Evolutionary conservation across 1,140 invertebrate genomes (phyloP), one percentile per base, ranked within the genome.

Genomic region (Listronotus bonariensis): DNA sequence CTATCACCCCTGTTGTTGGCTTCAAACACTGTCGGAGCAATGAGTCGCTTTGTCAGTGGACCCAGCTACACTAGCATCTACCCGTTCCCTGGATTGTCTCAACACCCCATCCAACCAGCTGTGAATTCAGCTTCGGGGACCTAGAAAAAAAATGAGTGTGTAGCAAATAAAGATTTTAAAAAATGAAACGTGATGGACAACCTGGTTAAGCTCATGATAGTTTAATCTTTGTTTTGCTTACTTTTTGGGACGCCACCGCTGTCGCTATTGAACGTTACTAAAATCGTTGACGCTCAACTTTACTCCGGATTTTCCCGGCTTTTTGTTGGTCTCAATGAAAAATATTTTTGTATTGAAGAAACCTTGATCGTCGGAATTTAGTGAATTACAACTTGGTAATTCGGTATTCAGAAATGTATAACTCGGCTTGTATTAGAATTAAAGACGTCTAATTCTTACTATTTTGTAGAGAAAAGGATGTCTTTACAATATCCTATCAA

Each of bases 51-150:
- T 88, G 7, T 95, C 92, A 9, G 97, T 99, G 49, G 93, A 96
- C 0, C 99, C 97, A 14, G 98, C 97, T 57, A 99, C 92, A 75
- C 90, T 95, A 1, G 99, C 90, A 81, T 99, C 98, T 12, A 99
- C 96, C 74, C n/a, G n/a, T n/a, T 68, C 68, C 41, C 54, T 67
- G 45, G 60, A 72, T 42, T 72, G 91, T 83, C 97, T 87, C 75
- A 99, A 97, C 72, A 91, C 89, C 5, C 60, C 86, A 57, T 94
- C 95, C 85, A 96, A 87, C 96, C 97, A 99, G n/a, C 15, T 94
- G 88, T 12, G 93, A 95, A 78, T 99, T 99, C n/a, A 2, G 89
- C 93, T 74, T 97, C 92, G 0, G 97, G 97, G 52, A 99, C 92
- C 68, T 70, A 15, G n/a, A 61, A 56, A 31, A 51, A 7, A 36